These are phyloP conservation scores for Physocephala rufipes DNA, from an alignment of 2,888 invertebrate genomes.

Conservation along the genomic window DNA sequence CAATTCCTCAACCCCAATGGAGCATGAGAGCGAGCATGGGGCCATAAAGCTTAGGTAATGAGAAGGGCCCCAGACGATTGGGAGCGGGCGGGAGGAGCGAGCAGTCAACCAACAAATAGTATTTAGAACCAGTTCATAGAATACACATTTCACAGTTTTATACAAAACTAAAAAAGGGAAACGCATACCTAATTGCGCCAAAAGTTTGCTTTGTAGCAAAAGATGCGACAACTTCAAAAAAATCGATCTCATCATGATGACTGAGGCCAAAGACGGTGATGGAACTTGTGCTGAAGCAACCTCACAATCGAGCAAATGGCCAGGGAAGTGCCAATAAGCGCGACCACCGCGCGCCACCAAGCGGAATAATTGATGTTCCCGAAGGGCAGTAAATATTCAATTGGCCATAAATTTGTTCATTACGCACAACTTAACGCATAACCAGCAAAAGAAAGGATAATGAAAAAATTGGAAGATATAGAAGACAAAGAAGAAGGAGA, in stretches of 20 bases:
- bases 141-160: no score
- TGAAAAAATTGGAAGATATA: neutral
- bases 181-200: constrained; percentile 20
- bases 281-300: neutral
- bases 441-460: neutral
- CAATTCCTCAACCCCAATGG: constrained; percentile 60
- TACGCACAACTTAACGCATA: constrained; percentile 53
- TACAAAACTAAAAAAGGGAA: neutral
- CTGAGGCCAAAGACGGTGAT: neutral
- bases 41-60: neutral
- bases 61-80: no score
- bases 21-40: constrained; percentile 15
- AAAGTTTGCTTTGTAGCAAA: constrained; percentile 36
- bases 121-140: neutral
- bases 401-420: constrained; percentile 66
- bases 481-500: neutral
- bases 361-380: constrained; percentile 63
- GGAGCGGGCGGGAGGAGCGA: neutral
- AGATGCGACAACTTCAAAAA: constrained; percentile 39
- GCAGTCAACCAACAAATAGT: no score
- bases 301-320: neutral
- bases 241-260: constrained; percentile 35
- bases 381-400: constrained; percentile 66
- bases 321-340: constrained; percentile 7
- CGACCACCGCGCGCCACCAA: constrained; percentile 16